Conservation (phyloP, 2,888 invertebrate genomes). For the Chymomyza caudatula region DNA sequence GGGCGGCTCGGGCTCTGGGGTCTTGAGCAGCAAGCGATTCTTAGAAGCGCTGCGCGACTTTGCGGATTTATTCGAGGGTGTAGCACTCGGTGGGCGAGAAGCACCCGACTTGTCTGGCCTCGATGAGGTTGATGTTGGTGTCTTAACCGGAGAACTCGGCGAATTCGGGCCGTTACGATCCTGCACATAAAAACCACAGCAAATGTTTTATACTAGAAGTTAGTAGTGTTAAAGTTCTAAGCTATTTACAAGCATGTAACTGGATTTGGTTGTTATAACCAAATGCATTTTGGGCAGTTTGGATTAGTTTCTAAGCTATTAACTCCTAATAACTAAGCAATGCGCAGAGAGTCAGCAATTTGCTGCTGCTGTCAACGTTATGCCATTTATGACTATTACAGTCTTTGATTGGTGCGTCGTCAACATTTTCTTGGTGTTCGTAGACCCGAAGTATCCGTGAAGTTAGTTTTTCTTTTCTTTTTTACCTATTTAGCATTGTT, state of each 20-base stretch:
- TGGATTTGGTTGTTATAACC: constrained; percentile 67
- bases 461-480: constrained; percentile 44
- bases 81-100: constrained; percentile 78
- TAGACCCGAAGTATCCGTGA: constrained; percentile 53
- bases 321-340: background rate
- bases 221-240: background rate
- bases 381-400: constrained; percentile 56
- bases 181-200: constrained; percentile 45
- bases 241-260: constrained; percentile 61
- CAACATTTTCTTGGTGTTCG: constrained; percentile 10
- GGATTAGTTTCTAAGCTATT: background rate
- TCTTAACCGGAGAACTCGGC: constrained; percentile 85
- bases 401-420: constrained; percentile 4
- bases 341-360: background rate
- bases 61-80: constrained; percentile 77
- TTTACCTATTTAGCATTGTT: constrained; percentile 58
- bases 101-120: constrained; percentile 75
- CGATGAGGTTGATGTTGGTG: constrained; percentile 79
- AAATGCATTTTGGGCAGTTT: constrained; percentile 64
- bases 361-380: constrained; percentile 58
- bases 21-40: constrained; percentile 80
- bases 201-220: background rate
- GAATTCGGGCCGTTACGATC: constrained; percentile 84
- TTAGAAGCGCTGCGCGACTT: constrained; percentile 78
- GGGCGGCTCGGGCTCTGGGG: constrained; percentile 84